Evolutionary conservation across 2,113 vertebrate genomes (phyloP).

Genomic region (Corvus hawaiiensis): DNA sequence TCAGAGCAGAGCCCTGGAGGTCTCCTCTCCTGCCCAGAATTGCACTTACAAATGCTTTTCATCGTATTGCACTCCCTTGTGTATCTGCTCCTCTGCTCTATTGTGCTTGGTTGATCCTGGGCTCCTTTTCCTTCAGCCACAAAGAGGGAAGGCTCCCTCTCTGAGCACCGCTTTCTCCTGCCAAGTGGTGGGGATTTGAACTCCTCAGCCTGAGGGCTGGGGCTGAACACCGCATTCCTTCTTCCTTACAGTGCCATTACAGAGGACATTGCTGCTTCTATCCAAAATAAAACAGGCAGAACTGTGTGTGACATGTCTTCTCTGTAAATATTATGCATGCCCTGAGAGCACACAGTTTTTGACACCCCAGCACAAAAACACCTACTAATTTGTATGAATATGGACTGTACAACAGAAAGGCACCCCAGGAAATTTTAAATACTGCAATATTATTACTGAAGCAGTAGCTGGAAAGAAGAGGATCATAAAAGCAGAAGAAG

Average conservation of each 20-base stretch:
- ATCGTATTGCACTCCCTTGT: accelerated
- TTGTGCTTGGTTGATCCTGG: neutral
- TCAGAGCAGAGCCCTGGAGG: neutral
- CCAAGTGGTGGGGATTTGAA: neutral
- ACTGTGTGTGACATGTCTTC: neutral
- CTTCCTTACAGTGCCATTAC: neutral
- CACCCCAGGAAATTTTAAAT: neutral
- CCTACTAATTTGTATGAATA: neutral
- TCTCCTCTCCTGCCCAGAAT: neutral
- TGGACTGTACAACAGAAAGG: neutral
- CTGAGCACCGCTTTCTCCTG: neutral
- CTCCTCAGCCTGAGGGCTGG: neutral
- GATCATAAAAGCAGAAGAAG: neutral
- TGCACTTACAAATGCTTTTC: neutral
- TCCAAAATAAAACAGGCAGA: neutral
- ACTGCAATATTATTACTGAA: neutral
- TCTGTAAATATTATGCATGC: neutral
- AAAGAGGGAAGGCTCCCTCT: neutral
- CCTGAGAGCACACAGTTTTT: neutral
- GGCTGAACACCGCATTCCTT: neutral
- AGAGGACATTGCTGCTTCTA: neutral
- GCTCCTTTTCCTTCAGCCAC: neutral
- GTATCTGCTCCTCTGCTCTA: neutral
- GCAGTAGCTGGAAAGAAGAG: neutral
- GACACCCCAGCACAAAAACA: neutral